phyloP scores from a whole-genome alignment of 1,140 invertebrate genomes.

The Drosophila sp. region DNA sequence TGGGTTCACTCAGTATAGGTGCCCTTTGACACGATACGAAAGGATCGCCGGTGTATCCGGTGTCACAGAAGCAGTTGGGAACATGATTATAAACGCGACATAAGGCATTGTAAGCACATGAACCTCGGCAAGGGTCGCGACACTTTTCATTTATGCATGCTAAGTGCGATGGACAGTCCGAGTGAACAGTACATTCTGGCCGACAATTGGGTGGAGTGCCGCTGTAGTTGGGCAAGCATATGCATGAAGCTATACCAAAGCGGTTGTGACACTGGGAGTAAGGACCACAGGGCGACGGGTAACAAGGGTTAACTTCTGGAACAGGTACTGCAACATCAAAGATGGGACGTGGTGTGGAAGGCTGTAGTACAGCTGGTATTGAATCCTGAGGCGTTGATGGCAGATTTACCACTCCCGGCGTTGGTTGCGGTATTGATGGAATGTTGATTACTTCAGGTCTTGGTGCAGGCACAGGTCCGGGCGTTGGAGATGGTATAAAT shows the following conservation, averaged over 20 bases:
- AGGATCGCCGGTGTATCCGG: constrained; percentile 87
- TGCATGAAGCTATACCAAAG: constrained; percentile 86
- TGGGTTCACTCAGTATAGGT: constrained; percentile 85
- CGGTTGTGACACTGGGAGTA: constrained; percentile 86
- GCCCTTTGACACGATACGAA: constrained; percentile 85
- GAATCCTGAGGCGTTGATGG: constrained; percentile 4
- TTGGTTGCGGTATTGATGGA: constrained; percentile 22
- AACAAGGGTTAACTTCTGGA: constrained; percentile 84
- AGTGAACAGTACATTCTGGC: constrained; percentile 86
- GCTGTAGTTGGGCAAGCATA: constrained; percentile 85
- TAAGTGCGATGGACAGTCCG: constrained; percentile 88
- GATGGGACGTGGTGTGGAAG: no score
- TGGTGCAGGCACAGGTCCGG: constrained; percentile 6
- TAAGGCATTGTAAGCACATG: constrained; percentile 90
- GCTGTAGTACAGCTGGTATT: constrained; percentile 85
- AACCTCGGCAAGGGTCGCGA: constrained; percentile 89
- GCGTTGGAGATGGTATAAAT: no score
- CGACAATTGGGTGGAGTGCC: constrained; percentile 91
- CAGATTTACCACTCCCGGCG: not conserved
- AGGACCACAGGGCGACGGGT: constrained; percentile 89
- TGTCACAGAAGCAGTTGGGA: constrained; percentile 89
- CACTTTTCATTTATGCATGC: constrained; percentile 93
- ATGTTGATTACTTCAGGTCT: constrained; percentile 43
- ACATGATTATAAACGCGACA: constrained; percentile 90
- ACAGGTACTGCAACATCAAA: constrained; percentile 86